A percentile compares a stretch with the other conserved stretches of the same genome.
Evolutionary conservation across 64 coral and sea anemone genomes (phyloP).

Genomic region (Porites lutea): DNA sequence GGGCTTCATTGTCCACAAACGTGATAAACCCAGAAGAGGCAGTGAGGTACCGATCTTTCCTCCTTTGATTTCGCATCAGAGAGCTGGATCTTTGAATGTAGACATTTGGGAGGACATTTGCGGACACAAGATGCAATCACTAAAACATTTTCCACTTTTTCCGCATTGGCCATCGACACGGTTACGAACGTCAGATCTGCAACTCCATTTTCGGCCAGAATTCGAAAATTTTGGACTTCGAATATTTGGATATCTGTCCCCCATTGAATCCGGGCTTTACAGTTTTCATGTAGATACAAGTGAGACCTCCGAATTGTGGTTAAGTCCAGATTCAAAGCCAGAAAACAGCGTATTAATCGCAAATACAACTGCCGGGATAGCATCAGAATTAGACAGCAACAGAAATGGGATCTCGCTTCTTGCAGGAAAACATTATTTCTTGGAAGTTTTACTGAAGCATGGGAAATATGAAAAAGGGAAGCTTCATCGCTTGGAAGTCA

Average conservation of each 20-base stretch:
- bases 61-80: too few relatives aligned
- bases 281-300: background rate
- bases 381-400: too few relatives aligned
- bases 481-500: background rate
- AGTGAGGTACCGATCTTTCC: too few relatives aligned
- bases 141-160: conserved; percentile 63
- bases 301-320: conserved; percentile 68
- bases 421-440: background rate
- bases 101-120: conserved; percentile 59
- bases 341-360: conserved; percentile 46
- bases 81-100: conserved; percentile 29
- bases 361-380: background rate
- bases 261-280: background rate
- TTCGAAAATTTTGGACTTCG: conserved; percentile 7
- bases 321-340: conserved; percentile 53
- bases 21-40: too few relatives aligned
- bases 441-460: conserved; percentile 2
- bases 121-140: conserved; percentile 33
- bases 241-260: conserved; percentile 42
- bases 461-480: background rate
- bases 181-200: conserved; percentile 19
- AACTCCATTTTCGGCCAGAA: conserved; percentile 2
- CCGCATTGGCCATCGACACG: conserved; percentile 56
- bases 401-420: background rate
- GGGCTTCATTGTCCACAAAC: too few relatives aligned